These are phyloP conservation scores for Sisyra nigra DNA, from an alignment of 2,888 invertebrate genomes.

Conservation along the genomic window DNA sequence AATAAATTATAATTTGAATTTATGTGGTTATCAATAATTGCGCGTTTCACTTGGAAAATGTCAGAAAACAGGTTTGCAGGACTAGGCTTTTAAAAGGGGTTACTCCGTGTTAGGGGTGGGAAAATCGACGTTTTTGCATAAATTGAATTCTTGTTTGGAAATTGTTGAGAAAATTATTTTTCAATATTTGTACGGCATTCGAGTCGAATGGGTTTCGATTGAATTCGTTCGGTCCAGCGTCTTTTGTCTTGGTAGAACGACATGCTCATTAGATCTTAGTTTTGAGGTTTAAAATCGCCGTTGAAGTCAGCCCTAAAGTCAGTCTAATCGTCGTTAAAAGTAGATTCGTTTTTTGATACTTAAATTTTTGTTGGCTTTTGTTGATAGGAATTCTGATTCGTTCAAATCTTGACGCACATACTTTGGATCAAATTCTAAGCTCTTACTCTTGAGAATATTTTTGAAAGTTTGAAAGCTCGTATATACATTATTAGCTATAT, in stretches of 20 bases:
- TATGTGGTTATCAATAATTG: too few species aligned
- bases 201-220: slow-evolving; percentile 34
- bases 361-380: slow-evolving; percentile 26
- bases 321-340: slow-evolving; percentile 29
- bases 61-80: too few species aligned
- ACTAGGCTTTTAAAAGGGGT: too few species aligned
- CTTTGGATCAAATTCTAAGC: slow-evolving; percentile 24
- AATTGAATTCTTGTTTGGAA: too few species aligned
- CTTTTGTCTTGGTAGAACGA: slow-evolving; percentile 46
- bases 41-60: too few species aligned
- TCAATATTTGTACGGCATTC: slow-evolving; percentile 38
- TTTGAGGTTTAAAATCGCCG: slow-evolving; percentile 29
- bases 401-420: slow-evolving; percentile 22
- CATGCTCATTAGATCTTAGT: slow-evolving; percentile 44
- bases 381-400: slow-evolving; percentile 31
- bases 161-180: too few species aligned
- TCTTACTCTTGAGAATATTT: slow-evolving; percentile 26
- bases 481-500: too few species aligned
- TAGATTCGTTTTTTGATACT: slow-evolving; percentile 23
- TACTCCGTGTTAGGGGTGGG: too few species aligned
- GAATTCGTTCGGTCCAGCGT: slow-evolving; percentile 34
- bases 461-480: slow-evolving; percentile 27
- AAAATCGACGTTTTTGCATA: too few species aligned
- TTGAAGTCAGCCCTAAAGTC: slow-evolving; percentile 33
- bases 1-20: too few species aligned